Percentiles rank a stretch among this genome's conserved stretches.
Evolutionary conservation across 2,888 invertebrate species (phyloP).

Genomic region (Tipula helvola): DNA sequence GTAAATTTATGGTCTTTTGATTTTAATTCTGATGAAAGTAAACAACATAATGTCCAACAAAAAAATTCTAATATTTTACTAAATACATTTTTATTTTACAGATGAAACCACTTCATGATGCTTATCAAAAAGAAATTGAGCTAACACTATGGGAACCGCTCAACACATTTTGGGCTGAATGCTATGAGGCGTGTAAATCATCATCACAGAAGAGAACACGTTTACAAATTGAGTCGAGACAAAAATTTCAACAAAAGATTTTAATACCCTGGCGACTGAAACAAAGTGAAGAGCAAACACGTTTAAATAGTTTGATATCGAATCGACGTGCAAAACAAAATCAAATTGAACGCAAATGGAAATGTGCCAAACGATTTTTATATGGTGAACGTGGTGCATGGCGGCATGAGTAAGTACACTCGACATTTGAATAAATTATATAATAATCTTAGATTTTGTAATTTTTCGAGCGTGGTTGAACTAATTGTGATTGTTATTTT

Average conservation of each 20-base stretch:
- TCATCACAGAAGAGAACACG: constrained; percentile 41
- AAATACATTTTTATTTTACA: constrained; percentile 22
- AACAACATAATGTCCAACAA: neutral
- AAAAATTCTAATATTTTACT: neutral
- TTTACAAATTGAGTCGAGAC: constrained; percentile 42
- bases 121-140: constrained; percentile 41
- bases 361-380: constrained; percentile 41
- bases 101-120: constrained; percentile 42
- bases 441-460: neutral
- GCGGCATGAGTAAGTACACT: constrained; percentile 31
- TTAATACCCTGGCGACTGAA: constrained; percentile 39
- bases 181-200: constrained; percentile 45
- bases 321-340: constrained; percentile 39
- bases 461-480: neutral
- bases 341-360: constrained; percentile 41
- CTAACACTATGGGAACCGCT: constrained; percentile 40
- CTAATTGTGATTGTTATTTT: neutral
- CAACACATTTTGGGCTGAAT: constrained; percentile 46
- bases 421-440: neutral
- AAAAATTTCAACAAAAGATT: constrained; percentile 43
- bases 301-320: constrained; percentile 37
- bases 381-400: constrained; percentile 41
- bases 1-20: neutral
- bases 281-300: constrained; percentile 39
- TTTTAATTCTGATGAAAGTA: neutral